Percentiles rank a stretch among this genome's conserved stretches.
Conservation (phyloP, 1,140 invertebrate species). For the Capitella teleta region DNA sequence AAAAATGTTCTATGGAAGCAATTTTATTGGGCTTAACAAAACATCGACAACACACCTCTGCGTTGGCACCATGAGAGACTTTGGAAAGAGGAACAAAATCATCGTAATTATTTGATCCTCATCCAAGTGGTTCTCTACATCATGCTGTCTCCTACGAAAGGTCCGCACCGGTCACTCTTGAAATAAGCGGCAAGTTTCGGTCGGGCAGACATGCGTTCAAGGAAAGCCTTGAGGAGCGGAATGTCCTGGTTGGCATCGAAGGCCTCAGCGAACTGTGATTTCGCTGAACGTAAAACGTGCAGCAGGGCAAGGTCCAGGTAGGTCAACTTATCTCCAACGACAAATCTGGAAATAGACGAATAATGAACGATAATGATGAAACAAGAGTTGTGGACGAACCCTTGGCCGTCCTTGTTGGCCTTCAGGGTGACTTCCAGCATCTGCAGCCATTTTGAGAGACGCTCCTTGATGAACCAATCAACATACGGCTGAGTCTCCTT, state of each 20-base stretch:
- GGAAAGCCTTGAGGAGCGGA: slow-evolving; percentile 18
- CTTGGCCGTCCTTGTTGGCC: slow-evolving; percentile 17
- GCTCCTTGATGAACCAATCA: slow-evolving; percentile 17
- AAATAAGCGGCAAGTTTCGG: slow-evolving; percentile 21
- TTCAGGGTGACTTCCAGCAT: slow-evolving; percentile 21
- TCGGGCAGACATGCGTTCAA: slow-evolving; percentile 14
- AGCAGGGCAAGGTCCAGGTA: slow-evolving; percentile 21
- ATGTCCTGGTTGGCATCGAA: slow-evolving; percentile 16
- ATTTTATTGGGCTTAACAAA: too few relatives aligned
- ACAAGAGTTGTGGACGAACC: too few relatives aligned
- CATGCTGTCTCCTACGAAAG: slow-evolving; percentile 24
- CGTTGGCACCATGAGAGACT: too few relatives aligned
- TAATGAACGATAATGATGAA: too few relatives aligned
- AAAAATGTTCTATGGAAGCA: too few relatives aligned
- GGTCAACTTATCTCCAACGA: slow-evolving; percentile 19
- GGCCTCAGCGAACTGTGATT: slow-evolving; percentile 17
- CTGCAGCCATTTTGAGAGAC: slow-evolving; percentile 19
- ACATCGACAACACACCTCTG: too few relatives aligned
- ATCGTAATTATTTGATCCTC: too few relatives aligned
- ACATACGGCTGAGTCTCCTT: slow-evolving; percentile 26
- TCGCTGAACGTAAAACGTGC: slow-evolving; percentile 18
- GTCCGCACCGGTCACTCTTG: slow-evolving; percentile 17
- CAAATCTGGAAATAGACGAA: slow-evolving; percentile 21
- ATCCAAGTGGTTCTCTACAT: too few relatives aligned
- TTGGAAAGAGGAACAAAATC: too few relatives aligned